Percentiles rank a stretch among this genome's conserved stretches.
Conservation (phyloP, 2,888 invertebrate species). For the Limnephilus rhombicus region DNA sequence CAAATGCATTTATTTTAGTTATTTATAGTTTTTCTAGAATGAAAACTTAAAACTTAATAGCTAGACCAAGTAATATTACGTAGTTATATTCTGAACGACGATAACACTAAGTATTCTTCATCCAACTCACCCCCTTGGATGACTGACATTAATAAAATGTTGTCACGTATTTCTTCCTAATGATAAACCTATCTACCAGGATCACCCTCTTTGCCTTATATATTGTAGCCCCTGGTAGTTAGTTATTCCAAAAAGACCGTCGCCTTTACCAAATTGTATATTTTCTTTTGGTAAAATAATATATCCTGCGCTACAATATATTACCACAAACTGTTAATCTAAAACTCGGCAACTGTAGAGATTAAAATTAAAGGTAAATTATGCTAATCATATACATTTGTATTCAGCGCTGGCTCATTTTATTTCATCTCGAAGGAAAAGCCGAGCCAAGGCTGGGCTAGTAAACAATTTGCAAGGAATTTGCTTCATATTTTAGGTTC, state of each 20-base stretch:
- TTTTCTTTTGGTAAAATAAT: background rate
- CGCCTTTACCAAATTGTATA: background rate
- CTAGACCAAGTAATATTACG: too few relatives aligned
- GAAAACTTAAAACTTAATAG: too few relatives aligned
- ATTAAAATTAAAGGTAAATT: constrained; percentile 50
- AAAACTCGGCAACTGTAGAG: constrained; percentile 43
- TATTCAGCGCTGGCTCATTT: constrained; percentile 36
- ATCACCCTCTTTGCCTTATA: background rate
- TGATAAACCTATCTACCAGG: background rate
- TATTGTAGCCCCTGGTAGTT: background rate
- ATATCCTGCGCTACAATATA: constrained; percentile 12
- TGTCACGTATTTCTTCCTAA: background rate
- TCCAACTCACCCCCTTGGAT: background rate
- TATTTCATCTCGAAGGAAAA: constrained; percentile 38
- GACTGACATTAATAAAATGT: background rate
- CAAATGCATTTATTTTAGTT: too few relatives aligned
- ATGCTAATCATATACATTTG: constrained; percentile 42
- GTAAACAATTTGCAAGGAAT: constrained; percentile 41
- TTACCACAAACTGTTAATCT: constrained; percentile 46
- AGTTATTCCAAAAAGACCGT: background rate
- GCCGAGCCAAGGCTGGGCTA: background rate
- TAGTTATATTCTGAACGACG: background rate
- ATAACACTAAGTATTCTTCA: background rate
- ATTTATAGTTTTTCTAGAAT: too few relatives aligned
- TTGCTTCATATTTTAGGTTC: constrained; percentile 32